Percentiles rank a stretch among this genome's conserved stretches.
These are phyloP conservation scores for Eurosta solidaginis DNA, from an alignment of 1,140 invertebrate genomes.

Conservation along the genomic window DNA sequence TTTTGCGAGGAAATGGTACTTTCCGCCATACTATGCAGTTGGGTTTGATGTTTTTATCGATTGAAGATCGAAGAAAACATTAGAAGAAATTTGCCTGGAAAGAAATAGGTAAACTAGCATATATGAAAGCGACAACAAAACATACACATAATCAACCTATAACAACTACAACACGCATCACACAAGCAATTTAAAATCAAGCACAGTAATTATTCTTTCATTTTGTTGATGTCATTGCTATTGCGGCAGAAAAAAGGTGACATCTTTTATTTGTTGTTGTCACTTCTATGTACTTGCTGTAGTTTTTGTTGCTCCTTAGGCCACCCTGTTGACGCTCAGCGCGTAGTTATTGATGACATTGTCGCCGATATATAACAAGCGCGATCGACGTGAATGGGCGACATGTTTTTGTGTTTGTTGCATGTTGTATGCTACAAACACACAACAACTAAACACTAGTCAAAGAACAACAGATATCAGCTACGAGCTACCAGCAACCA, in stretches of 20 bases:
- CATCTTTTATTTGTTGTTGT: background rate
- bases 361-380: conserved; percentile 23
- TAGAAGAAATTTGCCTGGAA: too few relatives aligned
- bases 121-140: too few relatives aligned
- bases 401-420: conserved; percentile 21
- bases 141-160: too few relatives aligned
- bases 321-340: conserved; percentile 1
- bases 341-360: conserved; percentile 14
- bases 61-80: too few relatives aligned
- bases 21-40: too few relatives aligned
- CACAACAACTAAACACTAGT: background rate
- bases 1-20: too few relatives aligned
- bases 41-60: too few relatives aligned
- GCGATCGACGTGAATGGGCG: conserved; percentile 4
- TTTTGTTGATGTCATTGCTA: background rate
- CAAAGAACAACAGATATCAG: too few relatives aligned
- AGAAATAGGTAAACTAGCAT: too few relatives aligned
- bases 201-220: background rate
- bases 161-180: too few relatives aligned
- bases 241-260: background rate
- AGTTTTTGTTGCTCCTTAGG: background rate
- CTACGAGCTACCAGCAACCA: background rate
- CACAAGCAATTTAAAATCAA: background rate
- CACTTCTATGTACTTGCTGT: background rate
- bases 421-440: conserved; percentile 1